These are phyloP conservation scores for Phalloptychus januarius DNA, from an alignment of 2,797 vertebrate genomes.

Conservation along the genomic window DNA sequence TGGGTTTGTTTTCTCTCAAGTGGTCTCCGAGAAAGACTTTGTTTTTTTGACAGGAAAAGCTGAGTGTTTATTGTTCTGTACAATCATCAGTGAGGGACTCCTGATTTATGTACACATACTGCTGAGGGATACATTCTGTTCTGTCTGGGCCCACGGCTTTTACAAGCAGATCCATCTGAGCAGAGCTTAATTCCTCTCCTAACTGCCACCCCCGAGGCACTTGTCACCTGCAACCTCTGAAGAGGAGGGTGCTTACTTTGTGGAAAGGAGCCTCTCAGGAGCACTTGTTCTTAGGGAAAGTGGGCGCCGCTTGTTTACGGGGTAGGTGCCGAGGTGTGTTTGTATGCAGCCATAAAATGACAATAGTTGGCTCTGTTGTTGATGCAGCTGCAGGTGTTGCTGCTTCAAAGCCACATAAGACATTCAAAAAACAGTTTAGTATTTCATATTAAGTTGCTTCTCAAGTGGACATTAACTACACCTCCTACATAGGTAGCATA, in stretches of 20 bases:
- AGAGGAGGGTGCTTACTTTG: slow-evolving; percentile 48
- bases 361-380: slow-evolving; percentile 1
- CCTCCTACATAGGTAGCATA: not conserved
- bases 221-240: slow-evolving; percentile 35
- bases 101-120: slow-evolving; percentile 51
- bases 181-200: slow-evolving; percentile 35
- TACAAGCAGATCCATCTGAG: slow-evolving; percentile 42
- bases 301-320: slow-evolving; percentile 40
- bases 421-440: not conserved
- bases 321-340: slow-evolving; percentile 19
- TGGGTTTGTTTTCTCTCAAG: slow-evolving; percentile 44
- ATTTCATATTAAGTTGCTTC: not conserved
- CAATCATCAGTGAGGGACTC: slow-evolving; percentile 50
- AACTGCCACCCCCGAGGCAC: slow-evolving; percentile 28
- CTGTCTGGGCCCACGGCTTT: slow-evolving; percentile 11
- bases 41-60: slow-evolving; percentile 43
- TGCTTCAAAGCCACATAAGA: not conserved
- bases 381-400: not conserved
- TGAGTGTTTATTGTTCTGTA: slow-evolving; percentile 46
- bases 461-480: not conserved
- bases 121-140: slow-evolving; percentile 18
- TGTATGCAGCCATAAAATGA: slow-evolving; percentile 11
- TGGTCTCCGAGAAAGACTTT: slow-evolving; percentile 44
- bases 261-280: slow-evolving; percentile 54
- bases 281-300: slow-evolving; percentile 30